phyloP scores from a whole-genome alignment of 2,113 vertebrate genomes.

The Pollimyrus isidori region DNA sequence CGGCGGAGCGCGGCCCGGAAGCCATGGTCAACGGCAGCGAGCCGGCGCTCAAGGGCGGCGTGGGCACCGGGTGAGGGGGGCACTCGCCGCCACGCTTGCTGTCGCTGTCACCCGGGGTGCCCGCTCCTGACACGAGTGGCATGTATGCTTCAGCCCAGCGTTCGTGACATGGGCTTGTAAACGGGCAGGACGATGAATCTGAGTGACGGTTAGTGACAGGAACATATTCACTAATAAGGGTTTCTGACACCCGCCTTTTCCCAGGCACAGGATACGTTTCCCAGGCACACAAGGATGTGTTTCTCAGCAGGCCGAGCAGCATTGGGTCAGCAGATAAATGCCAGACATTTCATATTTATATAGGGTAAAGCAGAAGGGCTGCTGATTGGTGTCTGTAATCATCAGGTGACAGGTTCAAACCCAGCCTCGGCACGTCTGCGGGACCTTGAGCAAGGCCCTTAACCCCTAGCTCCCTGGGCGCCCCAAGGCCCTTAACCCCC shows the following conservation, averaged over 20 bases:
- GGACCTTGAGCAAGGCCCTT: too few relatives aligned
- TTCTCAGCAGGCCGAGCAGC: not conserved
- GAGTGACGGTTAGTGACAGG: not conserved
- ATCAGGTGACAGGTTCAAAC: too few relatives aligned
- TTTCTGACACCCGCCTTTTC: not conserved
- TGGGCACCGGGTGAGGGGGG: constrained; percentile 71
- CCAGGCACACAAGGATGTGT: not conserved
- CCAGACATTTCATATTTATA: not conserved
- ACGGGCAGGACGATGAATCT: not conserved
- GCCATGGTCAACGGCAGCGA: constrained; percentile 88
- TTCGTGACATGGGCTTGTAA: not conserved
- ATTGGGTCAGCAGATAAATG: not conserved
- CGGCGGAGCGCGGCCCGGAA: constrained; percentile 71
- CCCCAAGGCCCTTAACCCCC: too few relatives aligned
- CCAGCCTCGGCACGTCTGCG: too few relatives aligned
- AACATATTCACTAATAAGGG: not conserved
- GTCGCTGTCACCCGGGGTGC: not conserved
- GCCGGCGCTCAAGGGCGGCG: constrained; percentile 68
- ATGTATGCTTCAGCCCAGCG: not conserved
- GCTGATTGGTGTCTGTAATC: too few relatives aligned
- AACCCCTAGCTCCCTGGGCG: too few relatives aligned
- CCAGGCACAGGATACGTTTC: not conserved
- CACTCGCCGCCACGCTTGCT: not conserved
- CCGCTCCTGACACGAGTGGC: not conserved
- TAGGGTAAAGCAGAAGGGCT: not conserved